A percentile compares a stretch with the other conserved stretches of the same genome.
These are phyloP conservation scores for Phalangium opilio DNA, from an alignment of 2,888 invertebrate genomes.

Conservation along the genomic window DNA sequence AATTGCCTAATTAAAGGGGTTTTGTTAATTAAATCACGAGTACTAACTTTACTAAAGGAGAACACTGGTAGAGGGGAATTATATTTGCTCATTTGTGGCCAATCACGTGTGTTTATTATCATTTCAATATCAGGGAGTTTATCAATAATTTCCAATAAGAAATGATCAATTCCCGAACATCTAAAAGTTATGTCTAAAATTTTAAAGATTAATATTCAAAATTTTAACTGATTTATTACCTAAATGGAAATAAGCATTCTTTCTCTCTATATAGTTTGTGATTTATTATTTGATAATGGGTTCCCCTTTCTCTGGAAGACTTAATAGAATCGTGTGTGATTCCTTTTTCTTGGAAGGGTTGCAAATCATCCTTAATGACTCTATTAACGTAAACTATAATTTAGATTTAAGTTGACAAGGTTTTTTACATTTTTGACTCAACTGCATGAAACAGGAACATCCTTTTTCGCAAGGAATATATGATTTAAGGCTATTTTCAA, in stretches of 20 bases:
- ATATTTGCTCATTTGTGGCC: conserved; percentile 63
- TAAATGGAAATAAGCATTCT: conserved; percentile 77
- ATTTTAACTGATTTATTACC: conserved; percentile 24
- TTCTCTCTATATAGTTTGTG: conserved; percentile 63
- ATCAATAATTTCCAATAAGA: conserved; percentile 48
- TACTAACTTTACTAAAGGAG: conserved; percentile 79
- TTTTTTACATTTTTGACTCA: too few relatives aligned
- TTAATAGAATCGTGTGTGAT: conserved; percentile 51
- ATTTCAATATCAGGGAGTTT: conserved; percentile 69
- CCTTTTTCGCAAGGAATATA: too few relatives aligned
- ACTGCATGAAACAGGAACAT: too few relatives aligned
- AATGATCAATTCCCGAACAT: conserved; percentile 80
- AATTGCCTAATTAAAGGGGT: too few relatives aligned
- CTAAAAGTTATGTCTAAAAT: conserved; percentile 32
- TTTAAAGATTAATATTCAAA: too few relatives aligned
- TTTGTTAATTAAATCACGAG: too few relatives aligned
- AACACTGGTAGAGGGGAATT: conserved; percentile 59
- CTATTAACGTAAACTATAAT: too few relatives aligned
- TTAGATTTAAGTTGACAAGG: too few relatives aligned
- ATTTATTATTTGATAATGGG: conserved; percentile 66
- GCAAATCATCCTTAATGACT: conserved; percentile 49
- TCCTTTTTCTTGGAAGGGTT: conserved; percentile 46
- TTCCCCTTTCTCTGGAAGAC: conserved; percentile 45
- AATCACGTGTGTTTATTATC: conserved; percentile 76
- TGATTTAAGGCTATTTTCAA: too few relatives aligned